These are phyloP conservation scores for Alectura lathami DNA, from an alignment of 2,113 vertebrate species.

Conservation along the genomic window DNA sequence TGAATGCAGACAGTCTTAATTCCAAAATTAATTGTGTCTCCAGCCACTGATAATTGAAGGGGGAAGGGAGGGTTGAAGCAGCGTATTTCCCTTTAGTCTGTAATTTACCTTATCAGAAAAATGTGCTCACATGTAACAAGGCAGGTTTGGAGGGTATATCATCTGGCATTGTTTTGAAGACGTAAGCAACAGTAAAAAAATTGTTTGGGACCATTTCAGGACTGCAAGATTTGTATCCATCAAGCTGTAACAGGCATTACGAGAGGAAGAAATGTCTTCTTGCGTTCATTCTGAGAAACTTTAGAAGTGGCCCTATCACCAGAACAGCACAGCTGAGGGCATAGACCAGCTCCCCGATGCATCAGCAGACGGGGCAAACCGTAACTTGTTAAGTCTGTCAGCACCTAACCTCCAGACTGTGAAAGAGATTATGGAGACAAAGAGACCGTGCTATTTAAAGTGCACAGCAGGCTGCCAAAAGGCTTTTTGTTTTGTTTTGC, in stretches of 20 bases:
- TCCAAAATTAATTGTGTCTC: slow-evolving; percentile 54
- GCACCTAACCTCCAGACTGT: background rate
- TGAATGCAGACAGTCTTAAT: slow-evolving; percentile 53
- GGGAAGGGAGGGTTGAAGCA: background rate
- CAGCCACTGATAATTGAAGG: slow-evolving; percentile 36
- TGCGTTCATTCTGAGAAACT: background rate
- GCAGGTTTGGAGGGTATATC: background rate
- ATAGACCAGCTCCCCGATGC: background rate
- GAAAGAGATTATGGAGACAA: background rate
- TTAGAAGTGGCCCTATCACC: background rate
- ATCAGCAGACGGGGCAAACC: background rate
- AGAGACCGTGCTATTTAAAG: background rate
- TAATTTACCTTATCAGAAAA: slow-evolving; percentile 51
- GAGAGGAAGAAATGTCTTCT: background rate
- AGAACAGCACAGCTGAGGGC: background rate
- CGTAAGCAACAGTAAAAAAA: background rate
- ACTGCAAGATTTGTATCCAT: background rate
- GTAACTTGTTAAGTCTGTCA: background rate
- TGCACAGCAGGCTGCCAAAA: background rate
- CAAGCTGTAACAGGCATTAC: background rate
- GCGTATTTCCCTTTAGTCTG: slow-evolving; percentile 12
- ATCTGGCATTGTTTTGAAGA: background rate
- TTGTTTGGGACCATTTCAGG: background rate
- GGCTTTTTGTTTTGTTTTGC: background rate
- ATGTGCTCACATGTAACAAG: background rate